Base-by-base conservation (phyloP, 2,797 vertebrate genomes). In the Acanthornis magna region DNA sequence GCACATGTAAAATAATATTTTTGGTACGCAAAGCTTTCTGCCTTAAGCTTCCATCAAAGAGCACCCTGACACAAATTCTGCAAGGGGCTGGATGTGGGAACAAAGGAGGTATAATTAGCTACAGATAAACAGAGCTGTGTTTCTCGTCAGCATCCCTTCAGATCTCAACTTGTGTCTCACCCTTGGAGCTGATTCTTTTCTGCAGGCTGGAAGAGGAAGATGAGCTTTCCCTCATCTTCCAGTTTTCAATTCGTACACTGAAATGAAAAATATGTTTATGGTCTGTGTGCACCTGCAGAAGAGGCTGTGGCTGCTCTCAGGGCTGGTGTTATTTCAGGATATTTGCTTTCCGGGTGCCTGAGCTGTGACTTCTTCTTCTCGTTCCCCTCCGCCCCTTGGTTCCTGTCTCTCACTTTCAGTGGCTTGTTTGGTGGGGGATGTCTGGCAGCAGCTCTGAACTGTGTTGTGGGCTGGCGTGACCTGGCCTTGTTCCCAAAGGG, bases 21-120 rank as follows among this genome's bases (percentile, higher is more conserved):
- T 68, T 61, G 84, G 66, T 91, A 42, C 62, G n/a, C 45, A 19
- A 10, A 78, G 83, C 77, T 89, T 86, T 91, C 57, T 91, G 92
- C 85, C 45, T 77, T 42, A 29, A 53, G 76, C 80, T 84, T 65
- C 63, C 94, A 91, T 95, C 91, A 92, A 85, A 96, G 92, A 93
- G 78, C 92, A 89, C 80, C 92, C 62, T 81, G 77, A 57, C 92
- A 86, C 62, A 82, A 79, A 92, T 89, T 68, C 54, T 51, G 50
- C 3, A 7, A 89, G 81, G 84, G 92, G 81, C 36, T 92, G 87
- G 78, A 65, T 85, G 84, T 91, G 86, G 93, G 92, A 96, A 93
- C 95, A 96, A 95, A 96, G 93, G 86, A 88, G 60, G 87, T 87
- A 73, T 96, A 92, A 95, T 96, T 91, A 96, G 87, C 74, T 87